Conservation (phyloP, 2,797 vertebrate genomes). For the Crypturellus tataupa region DNA sequence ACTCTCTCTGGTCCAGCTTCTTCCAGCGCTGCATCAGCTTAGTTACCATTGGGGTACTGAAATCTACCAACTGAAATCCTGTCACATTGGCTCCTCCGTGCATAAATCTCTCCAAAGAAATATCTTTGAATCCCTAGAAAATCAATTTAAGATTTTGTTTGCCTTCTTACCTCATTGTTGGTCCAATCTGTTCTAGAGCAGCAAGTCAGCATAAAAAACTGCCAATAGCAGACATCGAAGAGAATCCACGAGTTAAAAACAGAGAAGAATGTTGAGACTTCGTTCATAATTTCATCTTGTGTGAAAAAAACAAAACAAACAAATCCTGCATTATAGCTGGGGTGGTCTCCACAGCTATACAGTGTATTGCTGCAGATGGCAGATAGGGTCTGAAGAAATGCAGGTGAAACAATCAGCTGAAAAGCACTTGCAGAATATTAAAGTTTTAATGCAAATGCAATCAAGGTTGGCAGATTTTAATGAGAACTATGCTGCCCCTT, state of each 20-base stretch:
- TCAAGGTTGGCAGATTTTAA: background rate
- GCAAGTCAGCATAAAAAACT: background rate
- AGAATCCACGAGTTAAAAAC: background rate
- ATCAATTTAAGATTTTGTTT: constrained; percentile 45
- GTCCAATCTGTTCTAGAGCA: constrained; percentile 17
- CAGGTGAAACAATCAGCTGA: background rate
- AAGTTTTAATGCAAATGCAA: constrained; percentile 24
- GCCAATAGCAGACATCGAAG: background rate
- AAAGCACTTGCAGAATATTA: constrained; percentile 34
- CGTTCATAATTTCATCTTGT: background rate
- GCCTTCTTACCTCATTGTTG: background rate
- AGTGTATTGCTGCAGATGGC: constrained; percentile 6
- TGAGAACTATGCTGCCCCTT: background rate
- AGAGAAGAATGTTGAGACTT: background rate
- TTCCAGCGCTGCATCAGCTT: constrained; percentile 99
- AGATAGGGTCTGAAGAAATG: constrained; percentile 13
- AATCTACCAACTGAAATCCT: constrained; percentile 98
- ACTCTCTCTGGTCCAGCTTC: constrained; percentile 98
- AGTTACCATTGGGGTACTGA: constrained; percentile 94
- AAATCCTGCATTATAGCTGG: constrained; percentile 13
- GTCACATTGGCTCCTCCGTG: constrained; percentile 98
- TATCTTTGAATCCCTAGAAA: constrained; percentile 96
- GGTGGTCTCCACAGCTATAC: constrained; percentile 14
- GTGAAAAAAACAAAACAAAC: background rate
- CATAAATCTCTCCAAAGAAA: constrained; percentile 98